A percentile compares a stretch with the other conserved stretches of the same genome.
These are phyloP conservation scores for Prionace glauca DNA, from an alignment of 2,797 vertebrate species.

Conservation along the genomic window DNA sequence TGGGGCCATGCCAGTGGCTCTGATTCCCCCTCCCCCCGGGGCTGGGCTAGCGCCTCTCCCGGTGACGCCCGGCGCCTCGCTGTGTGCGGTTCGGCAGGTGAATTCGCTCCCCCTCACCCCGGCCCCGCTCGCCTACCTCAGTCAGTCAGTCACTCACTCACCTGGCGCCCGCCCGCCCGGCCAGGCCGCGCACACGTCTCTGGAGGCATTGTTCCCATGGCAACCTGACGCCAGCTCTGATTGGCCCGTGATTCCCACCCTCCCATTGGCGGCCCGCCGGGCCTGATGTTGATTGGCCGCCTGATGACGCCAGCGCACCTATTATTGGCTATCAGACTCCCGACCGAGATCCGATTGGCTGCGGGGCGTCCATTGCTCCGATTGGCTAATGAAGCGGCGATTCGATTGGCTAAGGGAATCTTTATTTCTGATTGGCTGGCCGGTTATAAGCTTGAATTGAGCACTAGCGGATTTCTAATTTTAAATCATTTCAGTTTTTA, in stretches of 20 bases:
- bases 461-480: too few species aligned
- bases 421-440: background rate
- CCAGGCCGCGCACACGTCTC: background rate
- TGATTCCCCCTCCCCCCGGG: too few species aligned
- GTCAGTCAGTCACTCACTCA: too few species aligned
- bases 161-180: background rate
- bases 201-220: background rate
- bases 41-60: background rate
- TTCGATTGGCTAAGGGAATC: background rate
- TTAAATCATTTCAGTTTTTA: background rate
- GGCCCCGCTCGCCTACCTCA: too few species aligned
- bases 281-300: background rate
- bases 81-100: too few species aligned
- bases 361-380: rapidly evolving
- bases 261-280: background rate
- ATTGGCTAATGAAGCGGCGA: background rate
- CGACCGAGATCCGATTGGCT: background rate
- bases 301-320: too few species aligned
- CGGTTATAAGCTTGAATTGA: too few species aligned
- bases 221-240: background rate
- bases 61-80: too few species aligned
- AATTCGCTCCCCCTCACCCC: too few species aligned
- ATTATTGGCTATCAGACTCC: background rate
- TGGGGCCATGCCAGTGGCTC: too few species aligned
- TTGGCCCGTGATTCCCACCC: background rate